Conservation (phyloP, 2,113 vertebrate species). For the Brienomyrus brachyistius region DNA sequence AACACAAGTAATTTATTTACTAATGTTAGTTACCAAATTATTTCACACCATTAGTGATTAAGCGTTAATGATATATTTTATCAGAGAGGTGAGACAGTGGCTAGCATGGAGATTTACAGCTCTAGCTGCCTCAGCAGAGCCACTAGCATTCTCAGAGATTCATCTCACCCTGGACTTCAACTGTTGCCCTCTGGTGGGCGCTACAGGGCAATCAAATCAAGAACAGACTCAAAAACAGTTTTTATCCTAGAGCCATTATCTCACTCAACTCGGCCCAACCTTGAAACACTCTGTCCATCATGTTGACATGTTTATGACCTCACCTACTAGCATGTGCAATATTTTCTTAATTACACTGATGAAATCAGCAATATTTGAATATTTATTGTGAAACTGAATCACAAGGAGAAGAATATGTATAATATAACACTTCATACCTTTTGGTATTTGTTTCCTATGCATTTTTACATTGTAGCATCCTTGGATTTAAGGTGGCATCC, state of each 20-base stretch:
- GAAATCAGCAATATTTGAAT: not conserved
- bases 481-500: too few species aligned
- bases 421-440: not conserved
- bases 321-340: not conserved
- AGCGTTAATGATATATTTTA: not conserved
- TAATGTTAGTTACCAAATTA: not conserved
- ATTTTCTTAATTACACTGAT: not conserved
- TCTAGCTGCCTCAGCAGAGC: not conserved
- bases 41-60: not conserved
- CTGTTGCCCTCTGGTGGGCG: not conserved
- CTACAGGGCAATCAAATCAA: not conserved
- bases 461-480: not conserved
- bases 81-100: not conserved
- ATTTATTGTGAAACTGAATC: not conserved
- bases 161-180: not conserved
- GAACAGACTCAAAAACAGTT: not conserved
- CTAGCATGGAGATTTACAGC: not conserved
- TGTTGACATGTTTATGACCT: not conserved
- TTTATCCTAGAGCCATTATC: not conserved
- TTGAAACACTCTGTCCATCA: not conserved
- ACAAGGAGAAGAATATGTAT: not conserved
- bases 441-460: not conserved
- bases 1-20: not conserved
- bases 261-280: not conserved
- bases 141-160: not conserved